These are phyloP conservation scores for Galleria mellonella DNA, from an alignment of 1,140 invertebrate species.

Conservation along the genomic window DNA sequence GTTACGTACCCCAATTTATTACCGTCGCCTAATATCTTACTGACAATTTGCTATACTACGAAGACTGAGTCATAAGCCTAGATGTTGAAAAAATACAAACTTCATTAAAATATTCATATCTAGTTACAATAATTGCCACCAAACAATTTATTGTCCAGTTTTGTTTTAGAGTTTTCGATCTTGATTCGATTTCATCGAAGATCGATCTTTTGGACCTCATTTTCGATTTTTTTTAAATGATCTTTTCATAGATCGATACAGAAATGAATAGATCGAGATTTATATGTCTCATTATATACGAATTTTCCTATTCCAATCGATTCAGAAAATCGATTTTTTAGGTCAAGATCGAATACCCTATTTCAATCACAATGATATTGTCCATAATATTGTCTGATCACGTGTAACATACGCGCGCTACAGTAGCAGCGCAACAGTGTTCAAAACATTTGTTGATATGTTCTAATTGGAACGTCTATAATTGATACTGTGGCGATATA, in stretches of 20 bases:
- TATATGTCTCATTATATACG: no score
- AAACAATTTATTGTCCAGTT: not conserved
- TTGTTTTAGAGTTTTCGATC: no score
- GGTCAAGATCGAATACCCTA: no score
- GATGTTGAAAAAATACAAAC: conserved; percentile 47
- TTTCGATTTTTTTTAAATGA: no score
- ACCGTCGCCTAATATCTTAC: conserved; percentile 8
- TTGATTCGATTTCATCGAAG: no score
- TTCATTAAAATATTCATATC: conserved; percentile 7
- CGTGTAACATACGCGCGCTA: conserved; percentile 6
- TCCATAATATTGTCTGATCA: conserved; percentile 18
- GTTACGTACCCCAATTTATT: conserved; percentile 4
- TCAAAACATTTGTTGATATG: conserved; percentile 9
- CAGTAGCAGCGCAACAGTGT: not conserved
- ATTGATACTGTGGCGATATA: conserved; percentile 11
- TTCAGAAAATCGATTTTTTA: no score
- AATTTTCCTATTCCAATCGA: no score
- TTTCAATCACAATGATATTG: conserved; percentile 1
- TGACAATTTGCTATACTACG: conserved; percentile 20
- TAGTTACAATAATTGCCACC: not conserved
- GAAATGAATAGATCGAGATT: no score
- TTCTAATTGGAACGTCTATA: conserved; percentile 7
- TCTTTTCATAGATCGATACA: no score
- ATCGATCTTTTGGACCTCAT: no score
- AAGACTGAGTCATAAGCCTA: conserved; percentile 27